phyloP scores from a whole-genome alignment of 2,888 invertebrate genomes.

The Andrena bicolor region DNA sequence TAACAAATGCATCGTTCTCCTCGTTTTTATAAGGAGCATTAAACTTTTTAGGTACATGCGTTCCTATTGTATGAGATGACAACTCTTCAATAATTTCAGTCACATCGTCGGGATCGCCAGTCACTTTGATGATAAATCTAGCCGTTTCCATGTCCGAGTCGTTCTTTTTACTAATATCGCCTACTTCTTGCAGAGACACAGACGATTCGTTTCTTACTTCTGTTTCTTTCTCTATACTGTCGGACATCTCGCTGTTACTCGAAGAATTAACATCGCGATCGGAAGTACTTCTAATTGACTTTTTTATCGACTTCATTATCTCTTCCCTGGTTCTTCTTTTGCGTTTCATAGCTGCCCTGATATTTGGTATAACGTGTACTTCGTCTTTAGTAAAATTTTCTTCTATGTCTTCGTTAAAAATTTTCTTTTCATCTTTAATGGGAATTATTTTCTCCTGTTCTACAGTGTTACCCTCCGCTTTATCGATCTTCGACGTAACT shows the following conservation, averaged over 20 bases:
- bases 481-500: conserved; percentile 27
- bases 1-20: conserved; percentile 64
- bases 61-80: conserved; percentile 42
- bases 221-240: conserved; percentile 22
- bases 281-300: conserved; percentile 59
- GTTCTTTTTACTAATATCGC: conserved; percentile 14
- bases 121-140: conserved; percentile 77
- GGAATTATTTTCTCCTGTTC: background rate
- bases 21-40: conserved; percentile 24
- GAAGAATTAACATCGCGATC: conserved; percentile 53
- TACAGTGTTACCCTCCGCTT: background rate
- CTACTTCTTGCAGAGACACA: conserved; percentile 3
- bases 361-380: conserved; percentile 60
- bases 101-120: conserved; percentile 78
- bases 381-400: conserved; percentile 66
- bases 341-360: conserved; percentile 62
- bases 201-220: conserved; percentile 41
- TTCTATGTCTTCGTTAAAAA: conserved; percentile 60
- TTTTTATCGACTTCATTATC: conserved; percentile 71
- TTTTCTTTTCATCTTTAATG: conserved; percentile 61
- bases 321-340: conserved; percentile 67
- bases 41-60: conserved; percentile 34
- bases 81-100: conserved; percentile 78
- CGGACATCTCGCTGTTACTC: conserved; percentile 58
- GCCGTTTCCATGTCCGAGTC: conserved; percentile 12